phyloP scores from a whole-genome alignment of 2,797 vertebrate genomes.

The Notoglanidium macrostoma region DNA sequence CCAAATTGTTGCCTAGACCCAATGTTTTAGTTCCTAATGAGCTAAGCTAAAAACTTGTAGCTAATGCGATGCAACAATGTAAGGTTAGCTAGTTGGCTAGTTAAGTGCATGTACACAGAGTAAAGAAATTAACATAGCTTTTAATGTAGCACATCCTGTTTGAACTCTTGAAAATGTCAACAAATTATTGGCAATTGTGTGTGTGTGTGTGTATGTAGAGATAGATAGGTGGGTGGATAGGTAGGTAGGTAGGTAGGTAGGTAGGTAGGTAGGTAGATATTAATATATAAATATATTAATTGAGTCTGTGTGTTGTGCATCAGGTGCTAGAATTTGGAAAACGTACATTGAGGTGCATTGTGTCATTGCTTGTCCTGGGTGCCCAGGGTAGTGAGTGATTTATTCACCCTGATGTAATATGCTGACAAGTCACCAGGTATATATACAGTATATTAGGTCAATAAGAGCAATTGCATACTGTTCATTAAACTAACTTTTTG shows the following conservation, averaged over 20 bases:
- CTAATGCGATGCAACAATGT: not conserved
- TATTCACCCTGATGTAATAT: too few relatives aligned
- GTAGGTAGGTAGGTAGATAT: too few relatives aligned
- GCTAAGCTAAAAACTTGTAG: not conserved
- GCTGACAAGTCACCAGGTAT: too few relatives aligned
- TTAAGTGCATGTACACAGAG: not conserved
- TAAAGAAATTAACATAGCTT: constrained; percentile 6
- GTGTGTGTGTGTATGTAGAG: too few relatives aligned
- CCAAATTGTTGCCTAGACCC: not conserved
- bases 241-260: too few relatives aligned
- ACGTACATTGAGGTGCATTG: too few relatives aligned
- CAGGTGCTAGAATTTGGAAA: not conserved
- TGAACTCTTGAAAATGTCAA: not conserved
- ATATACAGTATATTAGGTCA: too few relatives aligned
- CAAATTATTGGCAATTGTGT: not conserved
- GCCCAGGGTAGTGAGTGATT: too few relatives aligned
- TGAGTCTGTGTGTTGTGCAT: not conserved
- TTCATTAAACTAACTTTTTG: too few relatives aligned
- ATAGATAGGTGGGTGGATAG: too few relatives aligned
- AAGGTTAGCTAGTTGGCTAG: not conserved
- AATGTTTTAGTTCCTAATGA: not conserved
- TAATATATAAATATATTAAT: not conserved
- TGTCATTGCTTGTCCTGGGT: too few relatives aligned
- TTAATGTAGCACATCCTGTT: not conserved
- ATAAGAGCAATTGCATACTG: too few relatives aligned